Evolutionary conservation across 2,888 invertebrate genomes (phyloP), one percentile per base, ranked within the genome.

Genomic region (Nephrocerus scutellatus): DNA sequence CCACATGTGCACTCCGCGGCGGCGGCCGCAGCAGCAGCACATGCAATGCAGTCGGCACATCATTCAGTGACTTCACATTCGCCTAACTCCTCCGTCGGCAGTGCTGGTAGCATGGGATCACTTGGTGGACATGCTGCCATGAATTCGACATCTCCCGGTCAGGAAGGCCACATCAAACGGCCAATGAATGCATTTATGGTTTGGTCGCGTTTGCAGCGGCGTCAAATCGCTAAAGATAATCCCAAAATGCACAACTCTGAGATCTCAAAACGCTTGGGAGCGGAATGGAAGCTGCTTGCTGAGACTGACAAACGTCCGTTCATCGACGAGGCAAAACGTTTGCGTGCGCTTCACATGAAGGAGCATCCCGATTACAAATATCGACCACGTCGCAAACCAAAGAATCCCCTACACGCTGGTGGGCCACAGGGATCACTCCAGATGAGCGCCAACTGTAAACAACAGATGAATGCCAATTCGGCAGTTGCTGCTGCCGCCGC

Each of bases 121-220:
- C 21, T 45, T 5, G 46, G 47, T 7, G 51, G 52, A 3, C 40
- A 54, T 21, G 47, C 40, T n/a, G 15, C 43, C 14, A 41, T 34
- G 2, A 53, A 63, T 53, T 52, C 60, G 30, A 62, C 64, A 9
- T 65, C 67, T 1, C 67, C 68, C 0, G 66, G 66, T 1, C 67
- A 68, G 46, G 84, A 84, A 54, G 81, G 79, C 8, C 90, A 92
- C 69, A 91, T 96, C 60, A 96, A 95, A 68, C 74, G 95, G 14
- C 95, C 95, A 3, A 95, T 96, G 95, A 95, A 95, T 71, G 93
- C 95, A 0, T 95, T 95, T 71, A 95, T 95, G 92, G 93, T 69
- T 9, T 93, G 93, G 93, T 91, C 92, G 5, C 72, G 92, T 26
- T 82, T 90, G 25, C 91, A 93, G 66, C 73, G 93, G 12, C 77